Conservation (phyloP, 2,797 vertebrate species). For the Cichlasoma orientale region DNA sequence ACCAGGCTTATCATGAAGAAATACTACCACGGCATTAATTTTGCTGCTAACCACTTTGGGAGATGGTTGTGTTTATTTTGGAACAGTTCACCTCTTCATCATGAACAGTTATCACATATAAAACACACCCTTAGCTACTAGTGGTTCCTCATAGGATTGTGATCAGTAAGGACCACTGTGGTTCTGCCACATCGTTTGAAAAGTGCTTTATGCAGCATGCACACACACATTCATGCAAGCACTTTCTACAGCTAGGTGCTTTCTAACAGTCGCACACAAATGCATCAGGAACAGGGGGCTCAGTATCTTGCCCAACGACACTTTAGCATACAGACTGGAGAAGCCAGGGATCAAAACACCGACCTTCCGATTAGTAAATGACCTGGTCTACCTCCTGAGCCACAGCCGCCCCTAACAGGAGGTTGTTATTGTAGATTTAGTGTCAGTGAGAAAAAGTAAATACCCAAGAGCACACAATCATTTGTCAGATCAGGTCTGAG, state of each 20-base stretch:
- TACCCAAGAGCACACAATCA: background rate
- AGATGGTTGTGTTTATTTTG: background rate
- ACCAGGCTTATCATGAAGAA: background rate
- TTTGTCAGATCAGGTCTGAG: background rate
- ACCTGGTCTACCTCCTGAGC: no score
- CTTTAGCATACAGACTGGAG: no score
- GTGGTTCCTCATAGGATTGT: background rate
- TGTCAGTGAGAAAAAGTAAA: background rate
- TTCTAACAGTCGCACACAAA: no score
- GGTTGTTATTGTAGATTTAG: background rate
- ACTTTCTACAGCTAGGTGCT: no score
- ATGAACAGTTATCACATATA: background rate
- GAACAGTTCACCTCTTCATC: background rate
- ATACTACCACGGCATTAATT: background rate
- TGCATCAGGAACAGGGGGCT: no score
- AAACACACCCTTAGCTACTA: background rate
- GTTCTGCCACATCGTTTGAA: background rate
- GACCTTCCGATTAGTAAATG: no score
- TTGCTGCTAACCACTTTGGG: no score
- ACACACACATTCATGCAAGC: no score
- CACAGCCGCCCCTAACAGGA: background rate
- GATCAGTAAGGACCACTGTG: background rate
- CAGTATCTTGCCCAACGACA: no score
- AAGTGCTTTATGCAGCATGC: no score
- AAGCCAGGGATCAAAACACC: no score